Evolutionary conservation across 2,797 vertebrate species (phyloP).

Genomic region (Enteromius thamalakanensis): DNA sequence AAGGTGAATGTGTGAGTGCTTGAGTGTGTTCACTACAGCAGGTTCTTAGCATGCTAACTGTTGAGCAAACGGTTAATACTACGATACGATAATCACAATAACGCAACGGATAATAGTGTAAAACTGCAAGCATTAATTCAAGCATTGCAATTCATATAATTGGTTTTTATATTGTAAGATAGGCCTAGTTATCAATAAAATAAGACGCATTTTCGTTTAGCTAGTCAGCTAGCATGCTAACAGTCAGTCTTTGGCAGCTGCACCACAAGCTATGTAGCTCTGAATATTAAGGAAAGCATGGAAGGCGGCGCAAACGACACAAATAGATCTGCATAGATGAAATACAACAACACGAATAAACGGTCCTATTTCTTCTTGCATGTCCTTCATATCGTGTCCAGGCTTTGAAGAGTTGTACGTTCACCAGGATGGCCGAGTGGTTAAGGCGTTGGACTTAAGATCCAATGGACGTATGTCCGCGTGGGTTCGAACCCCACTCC

Average conservation of each 20-base stretch:
- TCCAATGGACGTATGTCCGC: not conserved
- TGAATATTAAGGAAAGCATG: not conserved
- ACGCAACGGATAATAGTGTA: not conserved
- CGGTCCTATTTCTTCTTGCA: accelerated
- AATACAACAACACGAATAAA: accelerated
- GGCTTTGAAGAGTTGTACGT: not conserved
- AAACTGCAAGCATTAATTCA: not conserved
- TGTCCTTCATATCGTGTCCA: accelerated
- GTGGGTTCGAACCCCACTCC: constrained; percentile 2
- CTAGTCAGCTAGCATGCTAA: not conserved
- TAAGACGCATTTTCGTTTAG: not conserved
- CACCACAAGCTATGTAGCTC: too few relatives aligned
- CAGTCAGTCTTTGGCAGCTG: not conserved
- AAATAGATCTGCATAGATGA: not conserved
- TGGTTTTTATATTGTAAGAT: not conserved
- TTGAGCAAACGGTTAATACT: not conserved
- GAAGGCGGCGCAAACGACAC: too few relatives aligned
- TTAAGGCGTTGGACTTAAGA: not conserved
- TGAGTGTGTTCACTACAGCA: not conserved
- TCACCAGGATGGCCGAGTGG: constrained; percentile 29
- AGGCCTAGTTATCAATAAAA: not conserved
- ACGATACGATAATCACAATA: too few relatives aligned
- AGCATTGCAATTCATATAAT: not conserved
- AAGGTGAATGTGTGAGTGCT: too few relatives aligned
- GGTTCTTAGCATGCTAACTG: not conserved